Evolutionary conservation across 2,888 invertebrate species (phyloP).

Genomic region (Microctonus hyperodae): DNA sequence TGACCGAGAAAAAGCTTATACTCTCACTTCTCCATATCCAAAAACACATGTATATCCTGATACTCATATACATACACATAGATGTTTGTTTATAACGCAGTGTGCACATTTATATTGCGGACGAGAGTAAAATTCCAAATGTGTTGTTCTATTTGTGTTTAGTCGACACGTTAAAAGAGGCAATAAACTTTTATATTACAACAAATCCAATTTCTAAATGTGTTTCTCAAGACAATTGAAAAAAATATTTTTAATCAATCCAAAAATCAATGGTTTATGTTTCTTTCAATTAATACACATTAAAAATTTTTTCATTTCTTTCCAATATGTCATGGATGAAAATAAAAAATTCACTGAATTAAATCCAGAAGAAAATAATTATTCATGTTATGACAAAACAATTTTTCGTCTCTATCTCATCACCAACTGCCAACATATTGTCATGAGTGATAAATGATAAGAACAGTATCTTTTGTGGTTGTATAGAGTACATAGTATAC

Average conservation of each 20-base stretch:
- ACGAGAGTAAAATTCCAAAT: conserved; percentile 55
- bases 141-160: conserved; percentile 17
- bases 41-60: neutral
- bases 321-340: too few relatives aligned
- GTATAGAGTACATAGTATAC: neutral
- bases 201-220: conserved; percentile 36
- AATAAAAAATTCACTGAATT: neutral
- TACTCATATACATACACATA: neutral
- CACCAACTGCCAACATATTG: conserved; percentile 16
- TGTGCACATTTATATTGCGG: conserved; percentile 51
- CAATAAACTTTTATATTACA: conserved; percentile 36
- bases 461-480: conserved; percentile 1
- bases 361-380: neutral
- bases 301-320: neutral
- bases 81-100: conserved; percentile 34
- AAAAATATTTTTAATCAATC: neutral
- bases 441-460: conserved; percentile 24
- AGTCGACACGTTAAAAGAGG: conserved; percentile 3
- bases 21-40: too few relatives aligned
- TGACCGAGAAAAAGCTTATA: conserved; percentile 42
- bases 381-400: conserved; percentile 33
- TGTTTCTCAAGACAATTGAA: conserved; percentile 5
- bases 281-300: neutral
- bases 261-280: neutral
- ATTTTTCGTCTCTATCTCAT: conserved; percentile 17